Evolutionary conservation across 2,888 invertebrate species (phyloP).

Genomic region (Proisotoma minuta): DNA sequence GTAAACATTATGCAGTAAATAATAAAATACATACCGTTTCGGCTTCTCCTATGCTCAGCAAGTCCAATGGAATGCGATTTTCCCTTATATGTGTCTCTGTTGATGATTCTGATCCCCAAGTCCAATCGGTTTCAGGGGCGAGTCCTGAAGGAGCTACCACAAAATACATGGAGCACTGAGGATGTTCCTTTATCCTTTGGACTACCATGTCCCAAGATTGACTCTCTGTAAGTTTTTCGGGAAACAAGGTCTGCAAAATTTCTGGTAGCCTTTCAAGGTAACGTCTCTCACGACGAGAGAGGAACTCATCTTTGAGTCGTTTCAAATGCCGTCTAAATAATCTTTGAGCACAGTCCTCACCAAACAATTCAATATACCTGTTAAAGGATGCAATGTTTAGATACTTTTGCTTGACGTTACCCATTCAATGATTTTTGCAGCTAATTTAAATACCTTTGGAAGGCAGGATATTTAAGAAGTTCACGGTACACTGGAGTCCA

Average conservation of each 20-base stretch:
- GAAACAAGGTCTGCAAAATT: slow-evolving; percentile 70
- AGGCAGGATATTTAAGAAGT: slow-evolving; percentile 47
- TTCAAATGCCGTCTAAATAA: slow-evolving; percentile 73
- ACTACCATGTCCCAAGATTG: slow-evolving; percentile 65
- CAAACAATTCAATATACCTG: slow-evolving; percentile 77
- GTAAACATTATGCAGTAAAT: not conserved
- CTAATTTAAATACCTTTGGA: slow-evolving; percentile 39
- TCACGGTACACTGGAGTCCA: slow-evolving; percentile 59
- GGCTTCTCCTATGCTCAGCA: slow-evolving; percentile 83
- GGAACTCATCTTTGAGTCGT: slow-evolving; percentile 73
- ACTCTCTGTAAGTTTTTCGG: slow-evolving; percentile 58
- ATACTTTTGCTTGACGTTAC: not conserved
- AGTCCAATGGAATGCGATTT: slow-evolving; percentile 83
- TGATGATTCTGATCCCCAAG: slow-evolving; percentile 56
- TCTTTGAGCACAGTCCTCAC: slow-evolving; percentile 74
- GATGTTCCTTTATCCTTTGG: slow-evolving; percentile 78
- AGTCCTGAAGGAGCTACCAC: slow-evolving; percentile 63
- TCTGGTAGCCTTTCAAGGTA: slow-evolving; percentile 73
- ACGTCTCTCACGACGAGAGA: slow-evolving; percentile 68
- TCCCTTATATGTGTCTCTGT: slow-evolving; percentile 67
- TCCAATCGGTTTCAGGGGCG: slow-evolving; percentile 58
- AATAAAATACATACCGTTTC: slow-evolving; percentile 60
- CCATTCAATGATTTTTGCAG: not conserved
- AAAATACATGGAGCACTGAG: slow-evolving; percentile 91
- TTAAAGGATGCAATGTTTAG: not conserved